Percentiles rank a stretch among this genome's conserved stretches.
These are phyloP conservation scores for Panonychus citri DNA, from an alignment of 1,140 invertebrate genomes.

Conservation along the genomic window DNA sequence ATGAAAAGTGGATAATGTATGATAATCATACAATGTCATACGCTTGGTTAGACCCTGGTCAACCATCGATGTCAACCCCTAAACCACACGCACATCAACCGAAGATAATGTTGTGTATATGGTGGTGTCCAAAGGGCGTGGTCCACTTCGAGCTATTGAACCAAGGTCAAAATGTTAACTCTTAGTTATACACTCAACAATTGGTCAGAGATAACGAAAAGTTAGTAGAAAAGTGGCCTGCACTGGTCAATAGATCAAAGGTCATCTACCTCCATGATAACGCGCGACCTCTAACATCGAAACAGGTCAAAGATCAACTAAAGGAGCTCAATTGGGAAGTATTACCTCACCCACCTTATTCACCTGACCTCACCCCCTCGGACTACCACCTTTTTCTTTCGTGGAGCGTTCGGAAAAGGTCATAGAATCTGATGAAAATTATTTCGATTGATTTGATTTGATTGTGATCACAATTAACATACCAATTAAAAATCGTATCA, in stretches of 20 bases:
- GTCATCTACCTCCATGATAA: not conserved
- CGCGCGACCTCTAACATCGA: not conserved
- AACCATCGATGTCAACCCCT: not conserved
- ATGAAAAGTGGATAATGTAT: not conserved
- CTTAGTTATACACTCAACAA: too few relatives aligned
- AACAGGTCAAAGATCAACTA: not conserved
- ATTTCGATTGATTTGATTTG: too few relatives aligned
- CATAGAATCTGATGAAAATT: too few relatives aligned
- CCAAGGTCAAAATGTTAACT: too few relatives aligned
- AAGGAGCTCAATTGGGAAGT: not conserved
- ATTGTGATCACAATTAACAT: too few relatives aligned
- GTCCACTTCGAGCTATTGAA: too few relatives aligned
- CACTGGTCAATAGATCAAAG: too few relatives aligned
- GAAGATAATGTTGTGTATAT: slow-evolving; percentile 5
- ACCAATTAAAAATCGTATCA: too few relatives aligned
- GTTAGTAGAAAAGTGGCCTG: too few relatives aligned
- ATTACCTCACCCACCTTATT: not conserved
- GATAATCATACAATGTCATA: not conserved
- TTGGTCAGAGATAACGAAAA: too few relatives aligned
- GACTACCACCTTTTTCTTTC: not conserved
- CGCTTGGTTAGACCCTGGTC: not conserved
- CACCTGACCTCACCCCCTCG: not conserved
- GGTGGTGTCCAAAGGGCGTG: not conserved
- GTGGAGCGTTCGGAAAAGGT: too few relatives aligned
- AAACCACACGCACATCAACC: slow-evolving; percentile 2